A percentile compares a stretch with the other conserved stretches of the same genome.
phyloP scores from a whole-genome alignment of 2,113 vertebrate species.

The Prunella fulvescens region DNA sequence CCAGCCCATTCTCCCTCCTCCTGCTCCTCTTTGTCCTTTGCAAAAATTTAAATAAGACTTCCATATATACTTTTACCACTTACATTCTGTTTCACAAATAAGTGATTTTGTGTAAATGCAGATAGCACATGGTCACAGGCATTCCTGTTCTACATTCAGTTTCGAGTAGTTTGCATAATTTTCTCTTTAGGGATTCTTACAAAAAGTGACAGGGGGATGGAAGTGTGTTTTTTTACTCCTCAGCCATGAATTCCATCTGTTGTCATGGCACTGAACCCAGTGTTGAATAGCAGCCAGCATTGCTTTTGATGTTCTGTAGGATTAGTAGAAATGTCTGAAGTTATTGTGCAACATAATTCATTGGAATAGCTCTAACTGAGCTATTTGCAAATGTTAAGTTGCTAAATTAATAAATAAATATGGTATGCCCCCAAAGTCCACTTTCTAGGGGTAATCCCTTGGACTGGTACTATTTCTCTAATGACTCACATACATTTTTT shows the following conservation, averaged over 20 bases:
- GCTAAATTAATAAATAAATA: conserved; percentile 44
- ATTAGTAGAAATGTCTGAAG: conserved; percentile 57
- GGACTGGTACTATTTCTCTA: not conserved
- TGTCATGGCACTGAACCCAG: conserved; percentile 63
- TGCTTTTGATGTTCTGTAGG: conserved; percentile 56
- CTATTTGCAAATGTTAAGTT: conserved; percentile 27
- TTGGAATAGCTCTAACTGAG: conserved; percentile 42
- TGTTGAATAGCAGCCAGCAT: conserved; percentile 53
- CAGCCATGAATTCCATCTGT: conserved; percentile 65
- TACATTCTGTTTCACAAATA: conserved; percentile 24
- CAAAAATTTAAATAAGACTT: conserved; percentile 22
- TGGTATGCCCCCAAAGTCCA: not conserved
- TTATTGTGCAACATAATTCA: conserved; percentile 49
- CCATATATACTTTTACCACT: conserved; percentile 20
- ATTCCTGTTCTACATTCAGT: conserved; percentile 44
- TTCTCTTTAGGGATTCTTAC: conserved; percentile 59
- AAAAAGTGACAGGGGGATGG: conserved; percentile 53
- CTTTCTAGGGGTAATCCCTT: not conserved
- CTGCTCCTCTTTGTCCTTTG: not conserved
- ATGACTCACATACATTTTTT: not conserved
- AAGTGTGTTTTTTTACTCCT: conserved; percentile 48
- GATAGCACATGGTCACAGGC: not conserved
- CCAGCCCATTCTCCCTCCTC: not conserved
- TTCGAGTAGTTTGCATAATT: conserved; percentile 44
- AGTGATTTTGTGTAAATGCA: not conserved